Percentiles rank a stretch among this genome's conserved stretches.
Evolutionary conservation across 1,140 invertebrate genomes (phyloP).

Genomic region (Campodea augens): DNA sequence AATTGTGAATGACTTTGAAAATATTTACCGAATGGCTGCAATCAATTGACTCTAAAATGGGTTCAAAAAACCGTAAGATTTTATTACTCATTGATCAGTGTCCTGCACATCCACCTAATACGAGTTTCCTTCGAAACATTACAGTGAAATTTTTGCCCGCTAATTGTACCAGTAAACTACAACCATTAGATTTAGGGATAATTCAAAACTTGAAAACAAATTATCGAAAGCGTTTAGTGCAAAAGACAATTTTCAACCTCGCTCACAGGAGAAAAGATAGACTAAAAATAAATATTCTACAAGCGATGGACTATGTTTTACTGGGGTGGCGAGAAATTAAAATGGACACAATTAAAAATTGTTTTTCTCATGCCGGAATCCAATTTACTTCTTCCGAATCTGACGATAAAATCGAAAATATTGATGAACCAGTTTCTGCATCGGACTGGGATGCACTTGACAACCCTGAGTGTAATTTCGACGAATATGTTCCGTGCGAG

Average conservation of each 20-base stretch:
- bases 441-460: too few species aligned
- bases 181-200: conserved; percentile 1
- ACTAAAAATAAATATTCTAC: not conserved
- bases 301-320: not conserved
- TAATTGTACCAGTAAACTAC: too few species aligned
- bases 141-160: not conserved
- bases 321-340: conserved; percentile 8
- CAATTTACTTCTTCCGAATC: too few species aligned
- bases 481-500: too few species aligned
- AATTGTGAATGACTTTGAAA: conserved; percentile 28
- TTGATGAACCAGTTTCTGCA: too few species aligned
- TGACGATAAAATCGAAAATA: too few species aligned
- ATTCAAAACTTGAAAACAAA: not conserved
- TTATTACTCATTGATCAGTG: not conserved
- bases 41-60: conserved; percentile 10
- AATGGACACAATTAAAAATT: not conserved
- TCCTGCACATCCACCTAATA: not conserved
- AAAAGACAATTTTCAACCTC: not conserved
- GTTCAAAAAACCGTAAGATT: conserved; percentile 11
- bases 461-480: too few species aligned
- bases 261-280: not conserved
- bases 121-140: not conserved
- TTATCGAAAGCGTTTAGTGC: not conserved
- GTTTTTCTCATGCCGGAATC: conserved; percentile 1
- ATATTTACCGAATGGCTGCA: conserved; percentile 11